Percentiles rank a stretch among this genome's conserved stretches.
Conservation (phyloP, 30 jellyfish, hydroid and myxozoan genomes). For the Nemopilema nomurai region DNA sequence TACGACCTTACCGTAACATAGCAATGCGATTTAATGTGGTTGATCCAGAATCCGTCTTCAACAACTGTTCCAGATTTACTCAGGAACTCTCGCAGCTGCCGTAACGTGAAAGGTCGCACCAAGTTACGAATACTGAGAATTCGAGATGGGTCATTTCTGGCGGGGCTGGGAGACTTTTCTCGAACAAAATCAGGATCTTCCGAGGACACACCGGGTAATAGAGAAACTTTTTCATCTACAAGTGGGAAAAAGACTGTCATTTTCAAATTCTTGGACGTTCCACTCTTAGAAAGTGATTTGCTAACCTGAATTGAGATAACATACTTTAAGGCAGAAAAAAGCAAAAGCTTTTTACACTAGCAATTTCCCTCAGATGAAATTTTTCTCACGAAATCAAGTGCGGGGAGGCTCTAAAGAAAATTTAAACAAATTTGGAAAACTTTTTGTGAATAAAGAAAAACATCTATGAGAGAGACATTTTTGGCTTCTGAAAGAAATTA, state of each 20-base stretch:
- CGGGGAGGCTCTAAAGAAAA: too few relatives aligned
- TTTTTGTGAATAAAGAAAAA: too few relatives aligned
- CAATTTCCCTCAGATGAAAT: too few relatives aligned
- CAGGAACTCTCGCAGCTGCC: slow-evolving; percentile 83
- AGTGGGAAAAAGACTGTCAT: background rate
- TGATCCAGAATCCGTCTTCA: slow-evolving; percentile 95
- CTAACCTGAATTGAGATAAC: too few relatives aligned
- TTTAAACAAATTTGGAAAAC: too few relatives aligned
- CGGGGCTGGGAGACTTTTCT: slow-evolving; percentile 85
- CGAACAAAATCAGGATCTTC: slow-evolving; percentile 72
- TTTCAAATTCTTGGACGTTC: background rate
- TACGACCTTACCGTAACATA: slow-evolving; percentile 87
- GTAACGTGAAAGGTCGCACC: slow-evolving; percentile 95
- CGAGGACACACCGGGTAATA: slow-evolving; percentile 47
- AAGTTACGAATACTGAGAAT: slow-evolving; percentile 68
- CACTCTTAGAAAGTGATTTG: too few relatives aligned
- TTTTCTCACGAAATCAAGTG: too few relatives aligned
- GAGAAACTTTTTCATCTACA: slow-evolving; percentile 52
- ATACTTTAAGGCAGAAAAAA: too few relatives aligned
- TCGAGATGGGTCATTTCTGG: slow-evolving; percentile 65
- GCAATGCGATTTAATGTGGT: slow-evolving; percentile 91
- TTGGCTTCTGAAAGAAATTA: background rate
- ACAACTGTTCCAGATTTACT: slow-evolving; percentile 73
- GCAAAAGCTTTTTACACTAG: too few relatives aligned
- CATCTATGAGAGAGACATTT: too few relatives aligned